These are phyloP conservation scores for Elymnias hypermnestra DNA, from an alignment of 1,140 invertebrate genomes.

Conservation along the genomic window DNA sequence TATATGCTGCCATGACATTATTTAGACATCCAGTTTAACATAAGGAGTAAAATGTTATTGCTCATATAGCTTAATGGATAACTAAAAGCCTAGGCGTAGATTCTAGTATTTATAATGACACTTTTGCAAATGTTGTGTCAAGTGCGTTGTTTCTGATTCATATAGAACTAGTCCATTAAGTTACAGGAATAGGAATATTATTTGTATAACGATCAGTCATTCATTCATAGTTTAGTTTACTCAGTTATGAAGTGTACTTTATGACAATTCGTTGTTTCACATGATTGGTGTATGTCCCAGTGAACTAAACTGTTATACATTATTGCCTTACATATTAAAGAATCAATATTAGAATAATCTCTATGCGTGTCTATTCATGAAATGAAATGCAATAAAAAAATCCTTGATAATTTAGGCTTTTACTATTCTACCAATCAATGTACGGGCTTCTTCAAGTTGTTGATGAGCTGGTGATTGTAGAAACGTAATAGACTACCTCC, in stretches of 20 bases:
- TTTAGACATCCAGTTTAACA: background rate
- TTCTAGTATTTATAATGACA: background rate
- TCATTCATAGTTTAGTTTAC: too few relatives aligned
- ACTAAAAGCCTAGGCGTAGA: slow-evolving; percentile 5
- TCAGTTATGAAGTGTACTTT: background rate
- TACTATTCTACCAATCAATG: too few relatives aligned
- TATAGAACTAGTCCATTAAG: slow-evolving; percentile 3
- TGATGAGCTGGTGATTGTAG: too few relatives aligned
- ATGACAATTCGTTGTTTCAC: background rate
- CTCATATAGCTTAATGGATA: slow-evolving; percentile 5
- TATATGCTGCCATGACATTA: slow-evolving; percentile 1
- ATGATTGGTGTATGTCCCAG: slow-evolving; percentile 3
- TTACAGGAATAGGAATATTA: slow-evolving; percentile 4
- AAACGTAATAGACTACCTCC: too few relatives aligned
- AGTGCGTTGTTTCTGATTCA: background rate
- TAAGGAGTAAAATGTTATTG: slow-evolving; percentile 4
- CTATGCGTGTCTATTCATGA: too few relatives aligned
- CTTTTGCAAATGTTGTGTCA: slow-evolving; percentile 2
- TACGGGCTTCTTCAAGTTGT: too few relatives aligned
- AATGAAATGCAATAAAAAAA: too few relatives aligned
- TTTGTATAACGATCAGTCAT: slow-evolving; percentile 1
- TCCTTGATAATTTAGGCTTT: too few relatives aligned
- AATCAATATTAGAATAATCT: background rate
- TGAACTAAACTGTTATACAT: background rate
- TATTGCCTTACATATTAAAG: background rate